phyloP scores from a whole-genome alignment of 1,140 invertebrate genomes.

The Laodelphax striatellus region DNA sequence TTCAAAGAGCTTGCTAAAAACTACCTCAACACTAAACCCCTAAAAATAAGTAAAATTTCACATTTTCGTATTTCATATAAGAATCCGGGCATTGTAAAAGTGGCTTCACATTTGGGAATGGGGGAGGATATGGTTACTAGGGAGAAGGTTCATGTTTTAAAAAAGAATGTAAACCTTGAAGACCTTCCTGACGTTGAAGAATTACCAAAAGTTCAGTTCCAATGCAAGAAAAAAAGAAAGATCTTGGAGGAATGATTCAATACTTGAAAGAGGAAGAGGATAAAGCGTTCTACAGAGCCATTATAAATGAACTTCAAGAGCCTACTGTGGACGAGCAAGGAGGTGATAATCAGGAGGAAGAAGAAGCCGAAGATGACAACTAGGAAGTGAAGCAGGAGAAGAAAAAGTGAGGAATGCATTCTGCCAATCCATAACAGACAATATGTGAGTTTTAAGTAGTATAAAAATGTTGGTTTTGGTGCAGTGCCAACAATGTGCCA shows the following conservation, averaged over 20 bases:
- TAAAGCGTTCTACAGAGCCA: constrained; percentile 7
- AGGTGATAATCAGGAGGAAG: constrained; percentile 2
- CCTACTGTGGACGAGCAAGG: constrained; percentile 6
- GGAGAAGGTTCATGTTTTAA: constrained; percentile 9
- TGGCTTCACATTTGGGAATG: neutral
- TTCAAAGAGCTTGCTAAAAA: constrained; percentile 14
- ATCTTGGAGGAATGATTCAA: constrained; percentile 8
- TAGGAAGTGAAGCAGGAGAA: neutral
- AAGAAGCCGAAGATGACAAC: constrained; percentile 4
- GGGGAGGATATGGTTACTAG: constrained; percentile 2
- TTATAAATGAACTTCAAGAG: constrained; percentile 2
- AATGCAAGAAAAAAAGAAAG: constrained; percentile 9
- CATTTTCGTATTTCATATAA: constrained; percentile 11
- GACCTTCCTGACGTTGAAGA: constrained; percentile 5
- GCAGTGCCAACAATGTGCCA: too few species aligned
- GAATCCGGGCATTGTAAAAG: constrained; percentile 7
- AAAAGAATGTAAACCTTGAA: constrained; percentile 8
- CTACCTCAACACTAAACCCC: constrained; percentile 11
- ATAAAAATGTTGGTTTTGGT: too few species aligned
- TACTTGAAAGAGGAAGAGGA: constrained; percentile 8
- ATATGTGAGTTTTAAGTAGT: too few species aligned
- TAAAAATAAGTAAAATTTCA: constrained; percentile 9
- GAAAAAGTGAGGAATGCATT: neutral
- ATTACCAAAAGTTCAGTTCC: constrained; percentile 9
- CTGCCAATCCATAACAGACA: neutral